A percentile compares a stretch with the other conserved stretches of the same genome.
phyloP scores from a whole-genome alignment of 2,888 invertebrate species.

The Drosophila paracracens region DNA sequence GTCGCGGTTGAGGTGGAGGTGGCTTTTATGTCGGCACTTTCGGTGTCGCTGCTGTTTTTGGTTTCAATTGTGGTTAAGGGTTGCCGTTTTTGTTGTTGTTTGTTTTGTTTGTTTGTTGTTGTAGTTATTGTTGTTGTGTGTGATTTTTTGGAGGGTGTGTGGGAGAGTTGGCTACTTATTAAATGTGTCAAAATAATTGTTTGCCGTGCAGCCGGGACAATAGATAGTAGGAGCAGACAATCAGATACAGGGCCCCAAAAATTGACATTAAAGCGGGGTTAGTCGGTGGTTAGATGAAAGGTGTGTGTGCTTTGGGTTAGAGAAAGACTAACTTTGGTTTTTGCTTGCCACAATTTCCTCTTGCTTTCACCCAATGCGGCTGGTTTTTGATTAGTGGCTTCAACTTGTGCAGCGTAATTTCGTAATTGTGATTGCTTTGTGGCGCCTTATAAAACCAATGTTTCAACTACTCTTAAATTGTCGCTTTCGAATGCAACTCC shows the following conservation, averaged over 20 bases:
- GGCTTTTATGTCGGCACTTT: conserved; percentile 87
- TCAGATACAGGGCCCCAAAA: conserved; percentile 18
- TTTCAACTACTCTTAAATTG: conserved; percentile 19
- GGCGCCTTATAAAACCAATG: conserved; percentile 51
- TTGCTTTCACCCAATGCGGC: conserved; percentile 11
- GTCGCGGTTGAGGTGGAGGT: conserved; percentile 81
- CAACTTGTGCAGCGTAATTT: conserved; percentile 39
- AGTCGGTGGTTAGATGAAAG: conserved; percentile 46
- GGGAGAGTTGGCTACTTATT: conserved; percentile 50
- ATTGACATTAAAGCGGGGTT: conserved; percentile 45
- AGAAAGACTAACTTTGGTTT: conserved; percentile 7
- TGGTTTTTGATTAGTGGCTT: conserved; percentile 51
- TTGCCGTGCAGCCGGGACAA: conserved; percentile 66
- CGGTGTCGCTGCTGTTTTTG: conserved; percentile 88
- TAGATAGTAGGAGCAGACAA: conserved; percentile 27
- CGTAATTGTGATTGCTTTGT: conserved; percentile 59
- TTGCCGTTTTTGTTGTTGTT: conserved; percentile 41
- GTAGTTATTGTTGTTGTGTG: conserved; percentile 34
- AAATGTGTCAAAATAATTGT: conserved; percentile 75
- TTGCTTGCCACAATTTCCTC: conserved; percentile 4
- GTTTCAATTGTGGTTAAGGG: conserved; percentile 63
- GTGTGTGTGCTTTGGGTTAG: conserved; percentile 28
- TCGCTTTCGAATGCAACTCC: conserved; percentile 12
- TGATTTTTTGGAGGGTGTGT: conserved; percentile 22
- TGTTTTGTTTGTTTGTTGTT: conserved; percentile 30